Conservation (phyloP, 2,113 vertebrate species). For the Arenaria interpres region DNA sequence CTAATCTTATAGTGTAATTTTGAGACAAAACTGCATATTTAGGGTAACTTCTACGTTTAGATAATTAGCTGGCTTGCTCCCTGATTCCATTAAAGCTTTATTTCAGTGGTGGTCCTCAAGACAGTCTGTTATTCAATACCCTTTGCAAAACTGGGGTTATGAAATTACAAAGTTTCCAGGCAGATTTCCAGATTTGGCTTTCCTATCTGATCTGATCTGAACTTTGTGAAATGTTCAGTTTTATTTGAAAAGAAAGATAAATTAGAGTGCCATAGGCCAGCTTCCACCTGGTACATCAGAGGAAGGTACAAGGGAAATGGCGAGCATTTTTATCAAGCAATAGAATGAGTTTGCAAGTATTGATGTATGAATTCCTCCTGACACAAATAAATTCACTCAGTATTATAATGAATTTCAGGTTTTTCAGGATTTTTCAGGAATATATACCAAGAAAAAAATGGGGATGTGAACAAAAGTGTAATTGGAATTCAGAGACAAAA, state of each 20-base stretch:
- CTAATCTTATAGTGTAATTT: background rate
- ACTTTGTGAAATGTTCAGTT: background rate
- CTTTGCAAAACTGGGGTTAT: background rate
- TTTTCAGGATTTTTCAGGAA: background rate
- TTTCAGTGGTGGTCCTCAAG: background rate
- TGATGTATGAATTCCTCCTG: background rate
- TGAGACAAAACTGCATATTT: background rate
- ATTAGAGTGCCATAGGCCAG: background rate
- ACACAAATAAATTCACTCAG: background rate
- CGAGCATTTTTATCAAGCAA: background rate
- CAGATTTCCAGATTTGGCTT: background rate
- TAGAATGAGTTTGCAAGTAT: background rate
- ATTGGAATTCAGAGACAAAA: background rate
- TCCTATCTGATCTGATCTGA: background rate
- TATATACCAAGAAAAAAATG: background rate
- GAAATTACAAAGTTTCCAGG: background rate
- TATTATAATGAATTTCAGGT: background rate
- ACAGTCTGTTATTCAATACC: background rate
- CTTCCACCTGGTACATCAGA: background rate
- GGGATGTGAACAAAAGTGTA: accelerated
- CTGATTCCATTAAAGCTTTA: background rate
- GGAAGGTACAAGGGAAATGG: background rate
- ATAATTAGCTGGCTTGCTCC: background rate
- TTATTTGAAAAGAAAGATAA: background rate
- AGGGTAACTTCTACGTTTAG: background rate